Base-by-base conservation (phyloP, 1,140 invertebrate species). In the Grapholita molesta region DNA sequence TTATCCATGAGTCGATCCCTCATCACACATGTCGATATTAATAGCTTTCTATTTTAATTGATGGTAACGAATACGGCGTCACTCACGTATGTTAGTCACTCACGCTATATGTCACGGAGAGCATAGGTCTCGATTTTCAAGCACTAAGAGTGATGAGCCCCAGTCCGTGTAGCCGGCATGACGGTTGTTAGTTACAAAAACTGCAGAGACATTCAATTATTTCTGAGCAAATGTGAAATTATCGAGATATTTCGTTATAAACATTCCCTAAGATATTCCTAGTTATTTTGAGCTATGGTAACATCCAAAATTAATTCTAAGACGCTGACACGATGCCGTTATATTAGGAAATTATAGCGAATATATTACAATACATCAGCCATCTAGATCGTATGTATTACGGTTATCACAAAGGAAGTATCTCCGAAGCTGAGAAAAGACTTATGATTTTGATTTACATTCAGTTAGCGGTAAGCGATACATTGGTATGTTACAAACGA, bases 321-420 rank as follows among this genome's bases (percentile, higher is more conserved):
- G 42, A 48, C 53, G 53, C 25, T 61, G 24, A n/a, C 55, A 28
- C 4, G 30, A 15, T 15, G 23, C 55, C 25, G 24, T 30, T 28
- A 28, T 0, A 61, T 61, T 61, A 48, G 42, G 42, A 28, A 61
- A 61, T 52, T n/a, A n/a, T n/a, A 61, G 6, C 55, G 55, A 30
- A 61, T 61, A 61, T 61, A 61, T 61, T 61, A 61, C 25, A 61
- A 61, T 61, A 61, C 6, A 61, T 61, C 55, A 61, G 25, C 28
- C 0, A 61, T 61, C 55, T 9, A 8, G 42, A 48, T 9, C 42
- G 15, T n/a, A 48, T 48, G 42, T 48, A 48, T 48, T 48, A 21
- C 42, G 42, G 42, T 18, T 48, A 48, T 48, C 42, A 48, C 42
- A 48, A 48, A 48, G 42, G 15, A 18, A 7, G 18, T 48, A 18